Evolutionary conservation across 2,888 invertebrate genomes (phyloP).

Genomic region (Itoplectis maculator): DNA sequence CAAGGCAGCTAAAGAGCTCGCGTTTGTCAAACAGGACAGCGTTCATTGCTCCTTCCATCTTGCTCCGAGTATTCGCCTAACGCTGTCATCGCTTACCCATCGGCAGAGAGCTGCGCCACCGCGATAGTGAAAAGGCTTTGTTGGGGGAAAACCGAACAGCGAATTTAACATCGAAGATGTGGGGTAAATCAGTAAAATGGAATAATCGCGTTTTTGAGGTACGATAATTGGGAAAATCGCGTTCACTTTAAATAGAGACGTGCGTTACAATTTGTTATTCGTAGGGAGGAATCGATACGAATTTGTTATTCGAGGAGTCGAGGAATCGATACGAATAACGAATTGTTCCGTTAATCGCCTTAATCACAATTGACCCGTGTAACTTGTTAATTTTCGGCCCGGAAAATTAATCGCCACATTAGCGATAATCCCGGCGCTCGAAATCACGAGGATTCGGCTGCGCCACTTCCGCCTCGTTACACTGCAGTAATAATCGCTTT

Average conservation of each 20-base stretch:
- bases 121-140: too few relatives aligned
- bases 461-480: conserved; percentile 2
- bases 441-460: conserved; percentile 3
- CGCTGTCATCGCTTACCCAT: conserved; percentile 8
- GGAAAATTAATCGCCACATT: conserved; percentile 48
- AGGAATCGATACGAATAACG: neutral
- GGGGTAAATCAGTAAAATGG: too few relatives aligned
- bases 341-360: conserved; percentile 16
- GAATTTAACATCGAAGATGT: neutral
- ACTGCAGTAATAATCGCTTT: conserved; percentile 41
- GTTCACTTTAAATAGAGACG: too few relatives aligned
- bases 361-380: conserved; percentile 31
- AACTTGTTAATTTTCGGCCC: conserved; percentile 29
- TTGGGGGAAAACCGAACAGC: neutral
- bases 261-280: too few relatives aligned
- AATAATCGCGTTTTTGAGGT: too few relatives aligned
- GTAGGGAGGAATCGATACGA: too few relatives aligned
- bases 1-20: neutral
- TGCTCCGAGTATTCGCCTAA: neutral
- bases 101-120: too few relatives aligned
- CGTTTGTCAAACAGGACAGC: conserved; percentile 23
- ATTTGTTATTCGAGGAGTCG: neutral
- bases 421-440: conserved; percentile 34
- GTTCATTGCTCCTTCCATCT: neutral
- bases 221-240: too few relatives aligned